Percentiles rank a stretch among this genome's conserved stretches.
These are phyloP conservation scores for Dicycla oo DNA, from an alignment of 2,888 invertebrate genomes.

Conservation along the genomic window DNA sequence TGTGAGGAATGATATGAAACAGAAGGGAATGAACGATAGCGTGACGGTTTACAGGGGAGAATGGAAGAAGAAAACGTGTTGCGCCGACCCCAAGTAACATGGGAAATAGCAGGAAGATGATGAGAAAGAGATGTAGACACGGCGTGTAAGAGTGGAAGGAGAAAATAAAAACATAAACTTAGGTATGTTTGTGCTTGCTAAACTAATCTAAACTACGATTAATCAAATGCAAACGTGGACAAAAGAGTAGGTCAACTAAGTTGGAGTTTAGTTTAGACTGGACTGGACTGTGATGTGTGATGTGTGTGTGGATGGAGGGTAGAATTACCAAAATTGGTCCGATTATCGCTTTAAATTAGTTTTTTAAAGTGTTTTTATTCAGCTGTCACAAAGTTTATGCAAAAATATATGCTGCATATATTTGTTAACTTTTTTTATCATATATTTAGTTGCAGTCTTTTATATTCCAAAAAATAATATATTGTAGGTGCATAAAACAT, in stretches of 20 bases:
- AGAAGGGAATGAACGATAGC: too few species aligned
- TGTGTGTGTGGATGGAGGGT: background rate
- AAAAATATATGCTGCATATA: background rate
- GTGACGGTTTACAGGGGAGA: too few species aligned
- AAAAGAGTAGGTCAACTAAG: constrained; percentile 11
- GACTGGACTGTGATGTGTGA: background rate
- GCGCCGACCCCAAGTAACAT: too few species aligned
- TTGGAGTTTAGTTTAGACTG: constrained; percentile 20
- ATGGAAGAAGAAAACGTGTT: too few species aligned
- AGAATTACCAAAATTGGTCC: constrained; percentile 11
- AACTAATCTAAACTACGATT: constrained; percentile 18
- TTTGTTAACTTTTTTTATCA: background rate
- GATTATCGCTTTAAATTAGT: background rate
- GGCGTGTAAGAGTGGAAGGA: too few species aligned
- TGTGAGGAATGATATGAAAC: too few species aligned
- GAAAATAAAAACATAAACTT: background rate
- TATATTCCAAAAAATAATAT: background rate
- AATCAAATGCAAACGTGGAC: constrained; percentile 40
- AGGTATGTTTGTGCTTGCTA: background rate
- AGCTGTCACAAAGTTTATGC: background rate
- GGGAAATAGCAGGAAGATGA: too few species aligned
- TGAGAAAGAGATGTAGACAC: too few species aligned
- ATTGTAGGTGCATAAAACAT: background rate
- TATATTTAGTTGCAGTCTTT: background rate
- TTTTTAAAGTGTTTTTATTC: background rate